Conservation (phyloP, 2,797 vertebrate species). For the Hirundo rustica region DNA sequence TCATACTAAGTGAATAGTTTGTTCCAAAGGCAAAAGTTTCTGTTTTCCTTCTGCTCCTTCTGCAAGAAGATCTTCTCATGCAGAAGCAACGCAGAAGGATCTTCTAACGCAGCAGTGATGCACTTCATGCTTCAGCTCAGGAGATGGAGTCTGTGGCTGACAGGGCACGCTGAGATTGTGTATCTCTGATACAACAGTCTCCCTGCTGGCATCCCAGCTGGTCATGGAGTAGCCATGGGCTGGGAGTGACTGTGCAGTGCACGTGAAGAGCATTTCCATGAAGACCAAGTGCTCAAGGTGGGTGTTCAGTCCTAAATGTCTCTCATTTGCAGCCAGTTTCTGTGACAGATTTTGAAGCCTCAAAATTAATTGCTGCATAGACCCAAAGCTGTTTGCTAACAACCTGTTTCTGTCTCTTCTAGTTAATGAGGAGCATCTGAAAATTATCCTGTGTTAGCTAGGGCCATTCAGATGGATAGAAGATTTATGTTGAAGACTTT, state of each 20-base stretch:
- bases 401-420: neutral
- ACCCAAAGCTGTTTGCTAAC: neutral
- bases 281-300: neutral
- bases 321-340: neutral
- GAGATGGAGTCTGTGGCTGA: neutral
- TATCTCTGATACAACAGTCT: neutral
- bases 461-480: neutral
- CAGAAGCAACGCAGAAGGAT: neutral
- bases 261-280: neutral
- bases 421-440: neutral
- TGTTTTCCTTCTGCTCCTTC: neutral
- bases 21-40: neutral
- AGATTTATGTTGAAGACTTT: neutral
- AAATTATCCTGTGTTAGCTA: neutral
- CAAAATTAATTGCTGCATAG: neutral
- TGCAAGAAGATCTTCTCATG: neutral
- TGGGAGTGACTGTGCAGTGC: neutral
- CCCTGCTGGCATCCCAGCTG: neutral
- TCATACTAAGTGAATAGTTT: neutral
- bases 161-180: neutral
- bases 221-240: rapidly evolving
- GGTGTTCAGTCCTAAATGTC: neutral
- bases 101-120: neutral
- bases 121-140: neutral
- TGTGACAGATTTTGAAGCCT: neutral